These are phyloP conservation scores for Leucophenga maculata DNA, from an alignment of 2,888 invertebrate species.

Conservation along the genomic window DNA sequence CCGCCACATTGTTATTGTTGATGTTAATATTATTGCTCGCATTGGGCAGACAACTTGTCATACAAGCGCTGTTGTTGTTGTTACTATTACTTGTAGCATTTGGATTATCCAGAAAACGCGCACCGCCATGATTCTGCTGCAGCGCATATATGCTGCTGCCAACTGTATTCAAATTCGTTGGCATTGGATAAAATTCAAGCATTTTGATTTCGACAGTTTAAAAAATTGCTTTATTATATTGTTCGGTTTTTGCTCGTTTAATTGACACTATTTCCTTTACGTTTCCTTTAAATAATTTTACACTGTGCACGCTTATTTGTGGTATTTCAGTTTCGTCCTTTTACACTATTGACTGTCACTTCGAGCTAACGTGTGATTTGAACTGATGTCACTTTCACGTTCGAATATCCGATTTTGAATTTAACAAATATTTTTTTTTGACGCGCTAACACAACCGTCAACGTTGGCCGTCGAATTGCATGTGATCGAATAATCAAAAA, in stretches of 20 bases:
- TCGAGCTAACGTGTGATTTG: background rate
- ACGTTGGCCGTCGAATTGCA: conserved; percentile 69
- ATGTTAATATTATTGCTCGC: conserved; percentile 42
- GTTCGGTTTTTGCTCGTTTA: background rate
- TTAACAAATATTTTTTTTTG: conserved; percentile 19
- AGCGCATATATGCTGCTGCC: conserved; percentile 67
- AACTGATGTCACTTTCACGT: background rate
- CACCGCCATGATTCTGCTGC: conserved; percentile 66
- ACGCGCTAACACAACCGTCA: conserved; percentile 68
- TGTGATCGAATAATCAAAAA: conserved; percentile 69
- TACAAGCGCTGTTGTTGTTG: conserved; percentile 38
- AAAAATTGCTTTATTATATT: background rate
- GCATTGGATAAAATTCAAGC: conserved; percentile 72
- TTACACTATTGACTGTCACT: background rate
- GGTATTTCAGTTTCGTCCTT: background rate
- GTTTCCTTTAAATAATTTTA: background rate
- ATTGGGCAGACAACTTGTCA: conserved; percentile 11
- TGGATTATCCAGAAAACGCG: conserved; percentile 68
- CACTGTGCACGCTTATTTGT: no score
- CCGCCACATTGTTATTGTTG: conserved; percentile 46
- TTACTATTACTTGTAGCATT: conserved; percentile 36
- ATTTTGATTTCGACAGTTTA: conserved; percentile 47
- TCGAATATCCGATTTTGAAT: conserved; percentile 6
- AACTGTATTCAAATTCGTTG: conserved; percentile 69
- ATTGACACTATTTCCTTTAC: conserved; percentile 5